Evolutionary conservation across 2,888 invertebrate species (phyloP).

Genomic region (Lamproptera curius): DNA sequence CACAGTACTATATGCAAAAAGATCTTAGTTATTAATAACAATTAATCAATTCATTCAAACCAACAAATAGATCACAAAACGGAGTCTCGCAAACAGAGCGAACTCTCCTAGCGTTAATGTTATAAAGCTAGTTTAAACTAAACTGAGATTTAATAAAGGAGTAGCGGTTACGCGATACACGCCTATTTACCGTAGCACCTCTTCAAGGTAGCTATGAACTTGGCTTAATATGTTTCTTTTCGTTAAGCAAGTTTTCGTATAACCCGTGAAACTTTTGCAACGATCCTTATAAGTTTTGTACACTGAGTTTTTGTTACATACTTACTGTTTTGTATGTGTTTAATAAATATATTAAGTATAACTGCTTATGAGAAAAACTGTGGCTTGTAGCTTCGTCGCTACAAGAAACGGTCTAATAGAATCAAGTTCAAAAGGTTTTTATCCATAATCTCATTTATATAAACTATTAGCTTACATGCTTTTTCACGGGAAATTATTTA

Average conservation of each 20-base stretch:
- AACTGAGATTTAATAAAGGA: constrained; percentile 65
- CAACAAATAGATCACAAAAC: no score
- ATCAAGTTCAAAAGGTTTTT: no score
- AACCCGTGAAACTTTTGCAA: background rate
- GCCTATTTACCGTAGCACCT: constrained; percentile 48
- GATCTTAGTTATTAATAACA: no score
- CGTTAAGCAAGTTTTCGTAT: constrained; percentile 1
- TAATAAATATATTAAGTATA: no score
- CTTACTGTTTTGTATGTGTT: background rate
- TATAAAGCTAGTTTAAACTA: constrained; percentile 64
- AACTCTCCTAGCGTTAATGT: constrained; percentile 64
- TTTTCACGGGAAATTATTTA: no score
- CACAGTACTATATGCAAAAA: no score
- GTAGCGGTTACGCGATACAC: constrained; percentile 29
- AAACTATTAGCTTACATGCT: background rate
- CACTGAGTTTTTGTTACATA: background rate
- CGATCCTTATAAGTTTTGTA: background rate
- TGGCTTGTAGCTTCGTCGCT: no score
- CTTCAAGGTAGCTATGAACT: constrained; percentile 32
- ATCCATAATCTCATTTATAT: no score
- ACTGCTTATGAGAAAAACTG: no score
- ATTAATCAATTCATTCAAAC: no score
- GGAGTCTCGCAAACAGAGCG: no score
- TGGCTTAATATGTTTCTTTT: constrained; percentile 52
- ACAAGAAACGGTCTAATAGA: no score